Evolutionary conservation across 1,140 invertebrate genomes (phyloP).

Genomic region (Drosophila gunungcola): DNA sequence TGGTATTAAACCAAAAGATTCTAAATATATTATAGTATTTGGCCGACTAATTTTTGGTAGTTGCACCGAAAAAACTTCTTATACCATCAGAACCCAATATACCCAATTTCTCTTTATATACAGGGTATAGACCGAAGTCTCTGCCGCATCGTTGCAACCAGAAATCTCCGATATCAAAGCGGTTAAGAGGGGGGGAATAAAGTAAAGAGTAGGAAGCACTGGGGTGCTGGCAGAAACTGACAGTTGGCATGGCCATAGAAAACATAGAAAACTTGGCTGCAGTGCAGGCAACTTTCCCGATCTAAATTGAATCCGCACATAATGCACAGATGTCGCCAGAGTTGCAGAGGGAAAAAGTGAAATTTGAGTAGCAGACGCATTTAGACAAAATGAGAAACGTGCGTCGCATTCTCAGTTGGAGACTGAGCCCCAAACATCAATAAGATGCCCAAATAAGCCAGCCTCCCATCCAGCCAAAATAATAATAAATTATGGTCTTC

Average conservation of each 20-base stretch:
- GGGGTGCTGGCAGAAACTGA: constrained; percentile 42
- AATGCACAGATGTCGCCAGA: constrained; percentile 46
- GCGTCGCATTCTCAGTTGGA: constrained; percentile 63
- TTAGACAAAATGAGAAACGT: constrained; percentile 78
- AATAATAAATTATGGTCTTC: constrained; percentile 46
- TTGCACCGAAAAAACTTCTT: too few species aligned
- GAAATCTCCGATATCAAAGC: constrained; percentile 49
- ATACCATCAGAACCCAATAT: neutral
- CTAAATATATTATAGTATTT: too few species aligned
- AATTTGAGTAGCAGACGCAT: constrained; percentile 60
- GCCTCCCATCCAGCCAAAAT: constrained; percentile 29
- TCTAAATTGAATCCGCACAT: constrained; percentile 51
- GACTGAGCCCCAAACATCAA: constrained; percentile 59
- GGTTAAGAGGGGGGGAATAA: neutral
- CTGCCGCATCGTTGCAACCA: constrained; percentile 42
- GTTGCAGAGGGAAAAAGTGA: constrained; percentile 33
- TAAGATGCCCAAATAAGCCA: constrained; percentile 76
- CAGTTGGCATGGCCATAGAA: constrained; percentile 45
- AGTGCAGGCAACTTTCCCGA: constrained; percentile 43
- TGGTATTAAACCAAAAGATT: too few species aligned
- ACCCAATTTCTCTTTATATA: neutral
- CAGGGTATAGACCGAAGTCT: constrained; percentile 26
- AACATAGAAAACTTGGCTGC: constrained; percentile 30
- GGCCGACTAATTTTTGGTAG: too few species aligned
- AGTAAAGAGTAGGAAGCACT: constrained; percentile 8